Percentiles rank a stretch among this genome's conserved stretches.
These are phyloP conservation scores for Trididemnum nubilum DNA, from an alignment of 23 tunicate genomes.

Conservation along the genomic window DNA sequence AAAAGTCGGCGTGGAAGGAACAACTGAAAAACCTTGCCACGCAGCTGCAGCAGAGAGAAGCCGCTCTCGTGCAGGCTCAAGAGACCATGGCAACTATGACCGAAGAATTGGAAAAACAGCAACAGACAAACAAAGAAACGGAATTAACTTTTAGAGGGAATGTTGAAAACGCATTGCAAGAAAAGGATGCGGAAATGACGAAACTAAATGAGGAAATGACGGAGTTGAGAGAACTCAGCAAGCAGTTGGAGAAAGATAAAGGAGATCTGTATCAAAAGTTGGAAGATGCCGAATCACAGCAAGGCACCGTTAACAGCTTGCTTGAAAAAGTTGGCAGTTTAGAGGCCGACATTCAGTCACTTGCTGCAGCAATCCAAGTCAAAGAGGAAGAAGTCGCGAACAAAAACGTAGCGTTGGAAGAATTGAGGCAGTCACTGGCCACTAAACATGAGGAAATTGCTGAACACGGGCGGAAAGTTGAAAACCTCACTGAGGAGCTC, in stretches of 20 bases:
- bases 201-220: background rate
- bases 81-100: background rate
- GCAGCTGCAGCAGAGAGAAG: background rate
- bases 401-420: background rate
- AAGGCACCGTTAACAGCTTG: background rate
- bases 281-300: background rate
- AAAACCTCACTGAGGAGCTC: constrained; percentile 7
- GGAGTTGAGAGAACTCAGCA: background rate
- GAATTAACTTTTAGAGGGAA: background rate
- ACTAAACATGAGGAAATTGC: constrained; percentile 18
- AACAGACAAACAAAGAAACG: background rate
- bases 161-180: background rate
- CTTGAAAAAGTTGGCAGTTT: background rate
- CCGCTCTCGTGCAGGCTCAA: background rate
- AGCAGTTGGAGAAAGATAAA: background rate
- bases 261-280: background rate
- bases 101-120: background rate
- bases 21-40: background rate
- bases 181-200: background rate
- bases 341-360: background rate
- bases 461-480: background rate
- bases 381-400: background rate
- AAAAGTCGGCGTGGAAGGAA: background rate
- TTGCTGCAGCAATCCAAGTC: background rate
- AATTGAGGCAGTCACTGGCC: background rate